Evolutionary conservation across 1,140 invertebrate genomes (phyloP).

Genomic region (Mamestra configurata): DNA sequence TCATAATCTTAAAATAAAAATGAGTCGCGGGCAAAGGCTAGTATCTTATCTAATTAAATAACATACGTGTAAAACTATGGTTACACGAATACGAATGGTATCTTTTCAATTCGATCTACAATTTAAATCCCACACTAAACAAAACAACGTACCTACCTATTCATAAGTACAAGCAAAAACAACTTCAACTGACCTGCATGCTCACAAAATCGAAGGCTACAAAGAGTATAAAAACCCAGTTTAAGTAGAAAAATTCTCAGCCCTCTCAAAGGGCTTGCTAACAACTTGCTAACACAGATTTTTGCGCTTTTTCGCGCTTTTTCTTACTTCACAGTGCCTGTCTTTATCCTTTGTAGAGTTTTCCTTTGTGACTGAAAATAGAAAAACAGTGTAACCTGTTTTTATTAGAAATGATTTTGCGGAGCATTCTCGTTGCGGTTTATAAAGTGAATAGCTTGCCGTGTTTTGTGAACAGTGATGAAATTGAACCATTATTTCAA

Average conservation of each 20-base stretch:
- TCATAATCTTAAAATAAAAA: too few relatives aligned
- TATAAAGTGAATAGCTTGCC: not conserved
- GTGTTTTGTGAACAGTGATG: not conserved
- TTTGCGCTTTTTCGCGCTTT: conserved; percentile 19
- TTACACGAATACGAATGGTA: too few relatives aligned
- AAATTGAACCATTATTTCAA: too few relatives aligned
- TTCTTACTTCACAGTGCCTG: conserved; percentile 9
- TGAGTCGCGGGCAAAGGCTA: too few relatives aligned
- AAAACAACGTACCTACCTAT: too few relatives aligned
- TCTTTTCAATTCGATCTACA: too few relatives aligned
- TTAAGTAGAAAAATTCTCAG: conserved; percentile 28
- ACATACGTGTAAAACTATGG: too few relatives aligned
- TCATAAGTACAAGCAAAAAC: not conserved
- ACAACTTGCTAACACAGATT: conserved; percentile 42
- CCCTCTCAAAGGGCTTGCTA: conserved; percentile 28
- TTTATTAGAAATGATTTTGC: conserved; percentile 24
- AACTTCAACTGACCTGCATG: not conserved
- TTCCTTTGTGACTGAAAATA: conserved; percentile 38
- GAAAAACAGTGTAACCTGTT: conserved; percentile 38
- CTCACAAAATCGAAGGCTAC: conserved; percentile 19
- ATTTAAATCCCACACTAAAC: not conserved
- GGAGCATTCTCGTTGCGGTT: not conserved
- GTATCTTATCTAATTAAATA: too few relatives aligned
- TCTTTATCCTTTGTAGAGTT: conserved; percentile 30
- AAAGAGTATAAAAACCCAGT: conserved; percentile 12